phyloP scores from a whole-genome alignment of 2,797 vertebrate genomes.

The Parambassis ranga region DNA sequence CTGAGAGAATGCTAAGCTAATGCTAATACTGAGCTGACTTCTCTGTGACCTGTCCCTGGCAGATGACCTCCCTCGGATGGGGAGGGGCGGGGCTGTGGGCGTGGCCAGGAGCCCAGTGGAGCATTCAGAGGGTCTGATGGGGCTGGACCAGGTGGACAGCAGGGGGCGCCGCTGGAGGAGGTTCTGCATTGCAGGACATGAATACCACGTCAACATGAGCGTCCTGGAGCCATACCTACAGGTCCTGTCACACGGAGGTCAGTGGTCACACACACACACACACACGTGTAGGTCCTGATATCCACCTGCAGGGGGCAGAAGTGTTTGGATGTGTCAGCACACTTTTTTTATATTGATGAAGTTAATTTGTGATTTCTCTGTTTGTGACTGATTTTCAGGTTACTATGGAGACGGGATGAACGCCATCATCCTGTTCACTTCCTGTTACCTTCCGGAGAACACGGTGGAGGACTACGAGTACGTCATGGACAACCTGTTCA shows the following conservation, averaged over 20 bases:
- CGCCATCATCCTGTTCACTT: constrained; percentile 83
- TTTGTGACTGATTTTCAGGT: constrained; percentile 67
- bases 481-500: constrained; percentile 89
- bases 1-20: no score
- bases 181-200: constrained; percentile 74
- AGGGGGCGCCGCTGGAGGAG: constrained; percentile 82
- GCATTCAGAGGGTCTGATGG: constrained; percentile 56
- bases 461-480: constrained; percentile 81
- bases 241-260: constrained; percentile 86
- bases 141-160: constrained; percentile 74
- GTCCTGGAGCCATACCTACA: constrained; percentile 84
- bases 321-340: background rate
- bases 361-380: background rate
- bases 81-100: constrained; percentile 11
- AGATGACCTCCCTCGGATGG: constrained; percentile 83
- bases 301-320: no score
- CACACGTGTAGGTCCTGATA: no score
- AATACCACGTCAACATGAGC: constrained; percentile 83
- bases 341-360: background rate
- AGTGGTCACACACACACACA: constrained; percentile 16
- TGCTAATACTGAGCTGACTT: no score
- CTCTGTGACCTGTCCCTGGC: background rate
- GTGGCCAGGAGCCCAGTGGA: constrained; percentile 39
- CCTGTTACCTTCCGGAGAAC: constrained; percentile 85
- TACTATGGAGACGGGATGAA: constrained; percentile 84